Conservation (phyloP, 2,888 invertebrate genomes). For the Scrobipalpa atriplicella region DNA sequence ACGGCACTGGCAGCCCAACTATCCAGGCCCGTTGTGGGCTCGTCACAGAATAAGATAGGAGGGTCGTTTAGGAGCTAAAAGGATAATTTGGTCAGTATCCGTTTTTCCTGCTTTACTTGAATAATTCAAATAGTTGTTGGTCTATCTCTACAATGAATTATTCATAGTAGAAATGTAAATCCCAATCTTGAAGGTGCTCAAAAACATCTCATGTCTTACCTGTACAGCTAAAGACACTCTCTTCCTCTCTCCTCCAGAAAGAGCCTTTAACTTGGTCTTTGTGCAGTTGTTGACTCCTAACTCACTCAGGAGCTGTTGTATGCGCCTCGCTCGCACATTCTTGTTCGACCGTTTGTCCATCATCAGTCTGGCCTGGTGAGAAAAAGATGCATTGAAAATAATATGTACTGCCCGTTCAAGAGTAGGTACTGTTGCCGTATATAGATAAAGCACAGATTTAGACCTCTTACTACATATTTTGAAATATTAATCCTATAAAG, state of each 20-base stretch:
- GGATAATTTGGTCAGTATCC: neutral
- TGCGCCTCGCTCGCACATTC: conserved; percentile 52
- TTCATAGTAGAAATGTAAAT: no score
- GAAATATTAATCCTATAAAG: no score
- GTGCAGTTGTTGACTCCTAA: conserved; percentile 89
- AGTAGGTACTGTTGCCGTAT: no score
- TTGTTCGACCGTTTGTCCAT: conserved; percentile 84
- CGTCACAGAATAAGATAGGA: conserved; percentile 95
- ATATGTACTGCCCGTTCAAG: no score
- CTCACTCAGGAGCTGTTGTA: conserved; percentile 80
- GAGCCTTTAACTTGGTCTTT: conserved; percentile 87
- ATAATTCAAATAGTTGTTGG: no score
- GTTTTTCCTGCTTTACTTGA: no score
- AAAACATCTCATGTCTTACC: conserved; percentile 62
- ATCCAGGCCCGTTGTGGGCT: conserved; percentile 96
- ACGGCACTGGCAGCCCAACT: conserved; percentile 94
- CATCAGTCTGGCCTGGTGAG: conserved; percentile 87
- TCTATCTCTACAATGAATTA: no score
- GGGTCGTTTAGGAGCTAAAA: conserved; percentile 92
- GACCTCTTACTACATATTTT: no score
- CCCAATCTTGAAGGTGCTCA: neutral
- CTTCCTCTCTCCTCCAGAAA: conserved; percentile 96
- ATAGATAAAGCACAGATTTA: no score
- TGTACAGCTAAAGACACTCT: conserved; percentile 94
- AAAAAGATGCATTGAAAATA: neutral